Evolutionary conservation across 2,113 vertebrate species (phyloP), one percentile per base, ranked within the genome.

Genomic region (Platysteira castanea): DNA sequence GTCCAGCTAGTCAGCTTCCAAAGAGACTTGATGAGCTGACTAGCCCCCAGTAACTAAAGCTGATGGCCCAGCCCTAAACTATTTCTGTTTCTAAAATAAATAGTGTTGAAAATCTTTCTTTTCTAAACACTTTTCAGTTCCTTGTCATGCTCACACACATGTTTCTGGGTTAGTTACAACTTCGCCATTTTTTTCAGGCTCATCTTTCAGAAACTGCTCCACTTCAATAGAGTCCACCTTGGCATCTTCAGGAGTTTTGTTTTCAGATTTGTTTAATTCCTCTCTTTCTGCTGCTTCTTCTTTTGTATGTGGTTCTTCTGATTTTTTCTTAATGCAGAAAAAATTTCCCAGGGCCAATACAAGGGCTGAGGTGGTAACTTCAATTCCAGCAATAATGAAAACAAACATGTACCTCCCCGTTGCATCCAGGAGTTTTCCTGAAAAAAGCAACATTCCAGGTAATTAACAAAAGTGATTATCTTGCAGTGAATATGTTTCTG

Each of bases 331-430:
- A 59, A 99, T 98, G 96, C 99, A 99, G 77, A 99, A 98, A 95
- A 98, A 97, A 95, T 99, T 99, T 61, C 99, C 99, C 57, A 98
- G 41, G 92, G 96, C 96, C 67, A 99, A 60, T 52, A 99, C 97
- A 0, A 99, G 59, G 42, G 99, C 98, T 3, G 99, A 98, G 41
- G 98, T 95, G 13, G 98, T 86, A 64, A 99, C 99, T 97, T 99
- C 98, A 14, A 96, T 96, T 54, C 99, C 99, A 18, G 99, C 99
- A 98, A 98, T 91, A 93, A 99, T 94, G 95, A 99, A 99, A 85
- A 99, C 98, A 9, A 98, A 98, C 98, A 98, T 98, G 98, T 99
- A 99, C 46, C 91, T 93, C 6, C 86, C 84, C 1, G 99, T 99
- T 21, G 96, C 94, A 15, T 99, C 99, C 97, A 99, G 84, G 84